Evolutionary conservation across 2,888 invertebrate species (phyloP).

Genomic region (Eristalis tenax): DNA sequence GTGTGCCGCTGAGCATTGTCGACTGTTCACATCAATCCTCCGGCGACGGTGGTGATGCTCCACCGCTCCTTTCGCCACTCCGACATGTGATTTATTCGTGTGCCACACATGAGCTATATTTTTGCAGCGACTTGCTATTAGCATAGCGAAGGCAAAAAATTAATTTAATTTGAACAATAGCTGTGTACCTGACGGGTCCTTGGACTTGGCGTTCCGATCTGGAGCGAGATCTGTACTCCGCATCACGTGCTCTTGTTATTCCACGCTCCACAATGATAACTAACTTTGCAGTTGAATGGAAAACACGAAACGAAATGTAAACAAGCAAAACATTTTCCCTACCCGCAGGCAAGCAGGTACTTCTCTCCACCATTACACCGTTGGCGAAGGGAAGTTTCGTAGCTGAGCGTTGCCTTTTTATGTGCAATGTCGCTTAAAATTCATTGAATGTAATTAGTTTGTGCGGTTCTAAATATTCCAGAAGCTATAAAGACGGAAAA

Average conservation of each 20-base stretch:
- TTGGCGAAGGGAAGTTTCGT: neutral
- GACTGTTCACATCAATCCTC: slow-evolving; percentile 40
- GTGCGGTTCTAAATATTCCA: neutral
- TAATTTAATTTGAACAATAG: slow-evolving; percentile 20
- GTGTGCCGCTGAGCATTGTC: neutral
- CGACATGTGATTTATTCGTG: neutral
- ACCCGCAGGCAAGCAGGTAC: neutral
- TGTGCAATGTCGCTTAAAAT: neutral
- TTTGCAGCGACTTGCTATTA: neutral
- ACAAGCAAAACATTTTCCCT: slow-evolving; percentile 4
- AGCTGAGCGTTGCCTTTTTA: neutral
- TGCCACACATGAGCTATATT: neutral
- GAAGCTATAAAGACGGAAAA: no score
- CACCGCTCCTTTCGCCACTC: neutral
- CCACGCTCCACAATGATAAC: slow-evolving; percentile 14
- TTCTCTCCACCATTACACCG: no score
- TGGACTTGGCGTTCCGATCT: neutral
- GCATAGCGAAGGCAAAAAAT: neutral
- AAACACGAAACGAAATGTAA: slow-evolving; percentile 12
- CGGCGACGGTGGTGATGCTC: neutral
- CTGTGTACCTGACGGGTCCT: neutral
- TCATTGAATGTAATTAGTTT: slow-evolving; percentile 13
- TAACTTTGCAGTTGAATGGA: neutral
- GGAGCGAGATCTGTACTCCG: neutral
- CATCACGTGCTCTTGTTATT: neutral